Base-by-base conservation (phyloP, 2,113 vertebrate genomes). In the Pica pica region DNA sequence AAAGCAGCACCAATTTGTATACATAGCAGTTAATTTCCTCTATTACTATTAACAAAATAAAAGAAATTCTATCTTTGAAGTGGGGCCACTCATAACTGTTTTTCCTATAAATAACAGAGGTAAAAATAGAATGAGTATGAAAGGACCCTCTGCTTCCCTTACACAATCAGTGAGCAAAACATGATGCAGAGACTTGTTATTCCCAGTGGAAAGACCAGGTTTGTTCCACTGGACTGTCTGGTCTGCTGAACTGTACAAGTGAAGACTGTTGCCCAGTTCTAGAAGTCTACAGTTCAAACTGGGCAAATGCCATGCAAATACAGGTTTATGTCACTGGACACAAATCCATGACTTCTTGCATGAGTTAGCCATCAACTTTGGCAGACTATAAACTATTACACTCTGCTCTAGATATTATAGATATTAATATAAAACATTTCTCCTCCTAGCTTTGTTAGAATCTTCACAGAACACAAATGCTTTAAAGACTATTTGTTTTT, bases 281-380 rank as follows among this genome's bases (percentile, higher is more conserved):
- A 37, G 37, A 56, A 63, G 39, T 28, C 41, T 46, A 2, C 0
- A 0, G 55, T 18, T 87, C 73, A 81, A 83, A 78, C 7, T 0
- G 0, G 13, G 17, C n/a, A 90, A 83, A 83, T 37, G 28, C 41
- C 59, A 81, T 13, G 37, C 33, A 83, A 70, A 73, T 24, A 83
- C 1, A 90, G 57, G 37, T 18, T 65, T 3, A 1, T 17, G 35
- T 57, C 53, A 85, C 44, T 5, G 7, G 39, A 44, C 28, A 83
- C 7, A 68, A 79, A 76, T 56, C 37, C 23, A 19, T n/a, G 17
- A 37, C 17, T 86, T 78, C 52, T 20, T 37, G 37, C 22, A 3
- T 3, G 53, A 61, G 41, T 82, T 61, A 91, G 42, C 69, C 53
- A 59, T 21, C 75, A 59, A 7, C 39, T 79, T 42, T 33, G 55